Percentiles rank a stretch among this genome's conserved stretches.
Evolutionary conservation across 1,140 invertebrate genomes (phyloP).

Genomic region (Heliconius melpomene): DNA sequence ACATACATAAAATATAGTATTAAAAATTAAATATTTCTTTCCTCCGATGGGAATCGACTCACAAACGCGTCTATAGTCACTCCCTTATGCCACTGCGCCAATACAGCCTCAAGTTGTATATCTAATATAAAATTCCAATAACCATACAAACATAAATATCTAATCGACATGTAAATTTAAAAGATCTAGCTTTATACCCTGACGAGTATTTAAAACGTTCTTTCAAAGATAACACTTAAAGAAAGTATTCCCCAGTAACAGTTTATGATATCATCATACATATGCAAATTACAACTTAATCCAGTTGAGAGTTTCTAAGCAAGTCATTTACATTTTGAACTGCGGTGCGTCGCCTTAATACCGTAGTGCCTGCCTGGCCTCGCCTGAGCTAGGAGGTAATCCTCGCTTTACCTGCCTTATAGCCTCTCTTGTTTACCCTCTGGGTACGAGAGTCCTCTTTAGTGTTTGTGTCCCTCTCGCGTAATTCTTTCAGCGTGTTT

Average conservation of each 20-base stretch:
- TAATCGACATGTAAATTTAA: background rate
- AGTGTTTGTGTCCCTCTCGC: constrained; percentile 69
- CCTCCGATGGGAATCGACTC: no score
- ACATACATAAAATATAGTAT: no score
- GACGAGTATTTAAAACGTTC: constrained; percentile 14
- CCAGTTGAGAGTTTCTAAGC: constrained; percentile 62
- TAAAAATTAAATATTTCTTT: no score
- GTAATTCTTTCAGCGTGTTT: constrained; percentile 76
- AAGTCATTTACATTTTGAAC: constrained; percentile 70
- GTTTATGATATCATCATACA: constrained; percentile 58
- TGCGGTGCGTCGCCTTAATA: constrained; percentile 61
- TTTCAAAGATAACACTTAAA: constrained; percentile 19
- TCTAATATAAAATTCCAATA: no score
- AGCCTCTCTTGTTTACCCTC: constrained; percentile 54
- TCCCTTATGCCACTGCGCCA: no score
- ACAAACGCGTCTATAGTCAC: no score
- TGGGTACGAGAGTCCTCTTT: constrained; percentile 56
- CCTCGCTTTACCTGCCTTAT: constrained; percentile 58
- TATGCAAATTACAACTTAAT: constrained; percentile 70
- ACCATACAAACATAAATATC: background rate
- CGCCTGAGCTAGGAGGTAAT: constrained; percentile 61
- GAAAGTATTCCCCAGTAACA: constrained; percentile 40
- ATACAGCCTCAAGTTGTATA: no score
- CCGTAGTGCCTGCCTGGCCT: constrained; percentile 41
- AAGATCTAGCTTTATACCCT: background rate